phyloP scores from a whole-genome alignment of 2,113 vertebrate genomes.

The Elephas maximus region DNA sequence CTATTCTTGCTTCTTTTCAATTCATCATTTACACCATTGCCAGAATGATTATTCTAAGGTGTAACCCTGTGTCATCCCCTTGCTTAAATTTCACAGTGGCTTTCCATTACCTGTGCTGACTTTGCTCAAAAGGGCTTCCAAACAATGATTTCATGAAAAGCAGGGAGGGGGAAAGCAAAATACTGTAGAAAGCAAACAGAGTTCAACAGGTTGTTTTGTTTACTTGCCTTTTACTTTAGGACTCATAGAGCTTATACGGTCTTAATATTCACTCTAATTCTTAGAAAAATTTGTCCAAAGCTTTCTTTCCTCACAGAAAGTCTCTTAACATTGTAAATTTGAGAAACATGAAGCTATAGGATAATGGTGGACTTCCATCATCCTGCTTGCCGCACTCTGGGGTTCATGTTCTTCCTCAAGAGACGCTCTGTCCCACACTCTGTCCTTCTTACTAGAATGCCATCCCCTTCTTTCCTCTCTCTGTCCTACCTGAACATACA shows the following conservation, averaged over 20 bases:
- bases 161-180: not conserved
- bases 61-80: not conserved
- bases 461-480: not conserved
- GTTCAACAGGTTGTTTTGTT: not conserved
- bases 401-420: too few relatives aligned
- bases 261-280: not conserved
- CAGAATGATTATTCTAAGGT: not conserved
- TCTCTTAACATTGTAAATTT: not conserved
- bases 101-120: not conserved
- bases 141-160: not conserved
- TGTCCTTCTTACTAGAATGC: not conserved
- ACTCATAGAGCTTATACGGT: not conserved
- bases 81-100: not conserved
- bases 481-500: not conserved
- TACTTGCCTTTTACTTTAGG: not conserved
- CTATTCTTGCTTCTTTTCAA: not conserved
- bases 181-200: not conserved
- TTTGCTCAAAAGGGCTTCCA: not conserved
- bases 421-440: too few relatives aligned
- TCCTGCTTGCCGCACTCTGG: not conserved
- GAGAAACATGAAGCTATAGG: not conserved
- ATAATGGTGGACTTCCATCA: not conserved
- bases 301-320: not conserved
- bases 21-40: not conserved
- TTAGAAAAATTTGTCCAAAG: not conserved